Evolutionary conservation across 2,113 vertebrate genomes (phyloP).

Genomic region (Antennarius striatus): DNA sequence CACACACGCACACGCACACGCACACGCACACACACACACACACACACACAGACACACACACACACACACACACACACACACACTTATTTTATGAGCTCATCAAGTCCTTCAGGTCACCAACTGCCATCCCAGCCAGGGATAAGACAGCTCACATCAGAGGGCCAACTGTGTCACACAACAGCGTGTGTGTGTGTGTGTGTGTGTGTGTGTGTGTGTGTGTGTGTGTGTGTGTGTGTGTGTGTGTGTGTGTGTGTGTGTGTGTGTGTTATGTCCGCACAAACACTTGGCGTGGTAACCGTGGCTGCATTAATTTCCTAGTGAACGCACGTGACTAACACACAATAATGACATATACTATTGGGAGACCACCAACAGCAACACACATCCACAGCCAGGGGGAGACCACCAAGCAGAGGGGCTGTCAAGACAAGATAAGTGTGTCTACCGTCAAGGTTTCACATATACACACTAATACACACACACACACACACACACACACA

Average conservation of each 20-base stretch:
- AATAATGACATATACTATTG: conserved; percentile 74
- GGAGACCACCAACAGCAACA: conserved; percentile 66
- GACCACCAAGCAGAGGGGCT: conserved; percentile 73
- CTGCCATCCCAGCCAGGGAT: conserved; percentile 72
- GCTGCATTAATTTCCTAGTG: conserved; percentile 78
- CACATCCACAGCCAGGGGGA: conserved; percentile 68
- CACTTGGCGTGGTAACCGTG: conserved; percentile 61
- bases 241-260: conserved; percentile 23
- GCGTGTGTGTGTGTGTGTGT: conserved; percentile 17
- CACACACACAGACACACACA: conserved; percentile 37
- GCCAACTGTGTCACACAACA: conserved; percentile 66
- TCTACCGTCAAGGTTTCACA: conserved; percentile 52
- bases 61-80: conserved; percentile 52
- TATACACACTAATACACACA: conserved; percentile 29
- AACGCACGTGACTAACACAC: conserved; percentile 79
- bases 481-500: conserved; percentile 26
- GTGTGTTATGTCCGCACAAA: conserved; percentile 21
- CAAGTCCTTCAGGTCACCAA: conserved; percentile 81
- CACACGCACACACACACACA: conserved; percentile 75
- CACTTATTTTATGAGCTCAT: conserved; percentile 79
- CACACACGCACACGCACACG: conserved; percentile 53
- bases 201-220: too few relatives aligned
- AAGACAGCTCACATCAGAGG: conserved; percentile 74
- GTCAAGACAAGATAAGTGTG: conserved; percentile 80
- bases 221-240: too few relatives aligned